Evolutionary conservation across 2,888 invertebrate genomes (phyloP), one percentile per base, ranked within the genome.

Genomic region (Pollenia griseotomentosa): DNA sequence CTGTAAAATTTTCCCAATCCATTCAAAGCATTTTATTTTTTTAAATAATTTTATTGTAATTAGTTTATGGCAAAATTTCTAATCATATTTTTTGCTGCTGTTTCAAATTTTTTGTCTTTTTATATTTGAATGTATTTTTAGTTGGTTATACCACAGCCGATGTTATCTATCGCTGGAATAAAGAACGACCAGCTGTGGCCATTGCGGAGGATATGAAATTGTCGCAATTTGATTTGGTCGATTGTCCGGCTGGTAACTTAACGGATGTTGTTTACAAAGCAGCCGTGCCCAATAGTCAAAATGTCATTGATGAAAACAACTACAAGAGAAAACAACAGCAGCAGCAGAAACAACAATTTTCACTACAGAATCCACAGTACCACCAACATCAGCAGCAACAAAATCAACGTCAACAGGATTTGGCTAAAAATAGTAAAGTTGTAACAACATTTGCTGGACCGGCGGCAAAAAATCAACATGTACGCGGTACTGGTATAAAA

Each of bases 171-270:
- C 94, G 94, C 86, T 97, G 97, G 97, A 96, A 96, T 93, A 94
- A 94, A 85, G 95, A 94, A 68, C 94, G 96, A 57, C 96, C 96
- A 89, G 92, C 93, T 71, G 96, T 97, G 82, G 96, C 96, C 81
- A 96, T 96, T 89, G 96, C 97, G 5, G 95, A 96, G 90, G 97
- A 97, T 92, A 97, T 97, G 96, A 96, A 96, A 93, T 94, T 97
- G 91, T 97, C 97, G 63, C 97, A 97, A 94, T 97, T 97, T 93
- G 97, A 97, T 94, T 94, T 97, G 89, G 96, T 97, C 83, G 96
- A 95, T 88, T 96, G 96, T 89, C 96, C 96, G 48, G 95, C 96
- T 46, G 96, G 95, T 83, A 96, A 96, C 93, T 94, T 95, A 90
- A 96, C 96, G 66, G 94, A 93, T 90, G 92, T 94, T 92, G 90